Evolutionary conservation across 2,888 invertebrate genomes (phyloP).

Genomic region (Spisula solida): DNA sequence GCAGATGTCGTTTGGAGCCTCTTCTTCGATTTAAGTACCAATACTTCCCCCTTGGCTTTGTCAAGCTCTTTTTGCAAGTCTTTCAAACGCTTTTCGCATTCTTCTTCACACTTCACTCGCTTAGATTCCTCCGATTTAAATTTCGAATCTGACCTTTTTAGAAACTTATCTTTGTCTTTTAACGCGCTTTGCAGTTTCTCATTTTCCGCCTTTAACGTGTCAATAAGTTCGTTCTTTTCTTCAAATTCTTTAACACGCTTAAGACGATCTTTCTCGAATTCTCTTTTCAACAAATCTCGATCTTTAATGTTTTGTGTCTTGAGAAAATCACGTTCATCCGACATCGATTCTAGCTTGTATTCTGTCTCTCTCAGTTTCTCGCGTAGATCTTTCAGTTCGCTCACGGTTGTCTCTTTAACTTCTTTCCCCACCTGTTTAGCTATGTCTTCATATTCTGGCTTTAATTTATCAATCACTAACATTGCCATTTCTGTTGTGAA

Average conservation of each 20-base stretch:
- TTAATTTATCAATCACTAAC: conserved; percentile 48
- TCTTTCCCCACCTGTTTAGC: conserved; percentile 47
- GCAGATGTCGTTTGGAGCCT: conserved; percentile 41
- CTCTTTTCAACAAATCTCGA: conserved; percentile 54
- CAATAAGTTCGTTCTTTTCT: conserved; percentile 61
- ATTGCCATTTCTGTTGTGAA: conserved; percentile 56
- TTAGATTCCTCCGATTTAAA: conserved; percentile 63
- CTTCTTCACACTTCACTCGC: conserved; percentile 52
- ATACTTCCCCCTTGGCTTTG: conserved; percentile 61
- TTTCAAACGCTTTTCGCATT: conserved; percentile 41
- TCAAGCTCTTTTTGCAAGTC: conserved; percentile 60
- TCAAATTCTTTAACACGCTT: conserved; percentile 52
- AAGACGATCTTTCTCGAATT: conserved; percentile 55
- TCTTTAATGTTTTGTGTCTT: conserved; percentile 45
- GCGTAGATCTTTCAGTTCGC: conserved; percentile 44
- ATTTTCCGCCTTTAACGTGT: conserved; percentile 51
- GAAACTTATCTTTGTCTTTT: conserved; percentile 57
- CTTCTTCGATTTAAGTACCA: conserved; percentile 62
- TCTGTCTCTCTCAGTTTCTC: conserved; percentile 48
- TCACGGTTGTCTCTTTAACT: conserved; percentile 49
- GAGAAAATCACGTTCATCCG: conserved; percentile 44
- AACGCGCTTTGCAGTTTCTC: conserved; percentile 44
- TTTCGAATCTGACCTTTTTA: conserved; percentile 50
- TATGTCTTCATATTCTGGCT: conserved; percentile 50
- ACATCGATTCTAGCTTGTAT: conserved; percentile 41